Conservation (phyloP, 2,113 vertebrate species). For the Triplophysa rosa region DNA sequence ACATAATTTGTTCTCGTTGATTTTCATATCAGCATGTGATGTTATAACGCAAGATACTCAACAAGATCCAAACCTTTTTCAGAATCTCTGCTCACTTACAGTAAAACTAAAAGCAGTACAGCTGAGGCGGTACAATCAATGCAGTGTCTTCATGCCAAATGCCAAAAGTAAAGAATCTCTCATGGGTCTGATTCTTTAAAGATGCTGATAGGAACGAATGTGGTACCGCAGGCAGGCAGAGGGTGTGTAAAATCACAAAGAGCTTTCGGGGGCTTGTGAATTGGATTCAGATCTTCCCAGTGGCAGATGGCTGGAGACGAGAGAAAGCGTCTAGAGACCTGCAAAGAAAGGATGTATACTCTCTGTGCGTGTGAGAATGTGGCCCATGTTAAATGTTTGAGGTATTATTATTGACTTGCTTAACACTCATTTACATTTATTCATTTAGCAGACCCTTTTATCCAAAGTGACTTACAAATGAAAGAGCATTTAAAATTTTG, state of each 20-base stretch:
- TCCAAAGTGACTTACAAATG: no score
- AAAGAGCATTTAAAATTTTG: no score
- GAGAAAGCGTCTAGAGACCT: conserved; percentile 25
- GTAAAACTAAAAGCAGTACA: neutral
- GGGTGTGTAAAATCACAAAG: conserved; percentile 23
- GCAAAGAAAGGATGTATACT: neutral
- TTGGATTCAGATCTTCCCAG: conserved; percentile 45
- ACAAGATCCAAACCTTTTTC: neutral
- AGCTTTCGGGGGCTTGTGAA: conserved; percentile 34
- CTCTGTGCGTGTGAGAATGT: neutral
- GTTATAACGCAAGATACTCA: neutral
- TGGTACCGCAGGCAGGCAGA: conserved; percentile 15
- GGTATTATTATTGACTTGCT: no score
- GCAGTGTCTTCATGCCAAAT: neutral
- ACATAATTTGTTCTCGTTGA: neutral
- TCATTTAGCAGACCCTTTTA: no score
- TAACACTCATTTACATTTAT: no score
- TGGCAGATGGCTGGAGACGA: conserved; percentile 48
- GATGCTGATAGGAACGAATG: conserved; percentile 34
- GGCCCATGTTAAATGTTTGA: no score
- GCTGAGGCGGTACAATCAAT: neutral
- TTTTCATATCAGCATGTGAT: neutral
- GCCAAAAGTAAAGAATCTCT: conserved; percentile 11
- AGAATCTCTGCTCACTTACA: neutral
- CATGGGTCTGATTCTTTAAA: neutral